A percentile compares a stretch with the other conserved stretches of the same genome.
phyloP scores from a whole-genome alignment of 2,113 vertebrate genomes.

The Serilophus lunatus region DNA sequence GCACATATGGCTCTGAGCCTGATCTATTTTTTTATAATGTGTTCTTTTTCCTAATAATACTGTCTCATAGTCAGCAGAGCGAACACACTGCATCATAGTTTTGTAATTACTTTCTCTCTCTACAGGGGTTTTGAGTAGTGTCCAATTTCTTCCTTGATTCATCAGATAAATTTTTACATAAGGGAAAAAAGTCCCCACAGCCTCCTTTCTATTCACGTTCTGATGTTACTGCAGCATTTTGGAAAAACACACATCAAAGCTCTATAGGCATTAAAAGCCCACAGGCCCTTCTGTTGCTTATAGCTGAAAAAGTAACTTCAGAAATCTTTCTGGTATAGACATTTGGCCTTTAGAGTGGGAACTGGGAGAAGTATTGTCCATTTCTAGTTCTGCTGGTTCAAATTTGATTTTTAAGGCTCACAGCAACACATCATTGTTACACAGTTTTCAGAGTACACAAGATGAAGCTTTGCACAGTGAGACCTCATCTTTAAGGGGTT shows the following conservation, averaged over 20 bases:
- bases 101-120: constrained; percentile 22
- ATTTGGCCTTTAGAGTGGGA: neutral
- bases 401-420: neutral
- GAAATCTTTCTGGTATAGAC: neutral
- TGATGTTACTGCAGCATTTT: neutral
- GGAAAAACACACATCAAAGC: neutral
- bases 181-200: neutral
- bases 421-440: neutral
- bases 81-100: neutral
- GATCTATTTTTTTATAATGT: constrained; percentile 1
- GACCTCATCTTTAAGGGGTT: neutral
- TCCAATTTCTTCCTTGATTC: neutral
- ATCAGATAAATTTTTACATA: neutral
- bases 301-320: neutral
- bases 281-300: neutral
- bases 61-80: neutral
- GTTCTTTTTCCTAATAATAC: neutral
- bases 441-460: neutral
- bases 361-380: neutral
- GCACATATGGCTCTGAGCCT: neutral
- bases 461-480: neutral
- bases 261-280: neutral
- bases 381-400: neutral
- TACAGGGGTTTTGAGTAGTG: neutral
- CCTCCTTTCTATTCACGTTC: neutral